phyloP scores from a whole-genome alignment of 2,888 invertebrate genomes.

The Eupeodes luniger region DNA sequence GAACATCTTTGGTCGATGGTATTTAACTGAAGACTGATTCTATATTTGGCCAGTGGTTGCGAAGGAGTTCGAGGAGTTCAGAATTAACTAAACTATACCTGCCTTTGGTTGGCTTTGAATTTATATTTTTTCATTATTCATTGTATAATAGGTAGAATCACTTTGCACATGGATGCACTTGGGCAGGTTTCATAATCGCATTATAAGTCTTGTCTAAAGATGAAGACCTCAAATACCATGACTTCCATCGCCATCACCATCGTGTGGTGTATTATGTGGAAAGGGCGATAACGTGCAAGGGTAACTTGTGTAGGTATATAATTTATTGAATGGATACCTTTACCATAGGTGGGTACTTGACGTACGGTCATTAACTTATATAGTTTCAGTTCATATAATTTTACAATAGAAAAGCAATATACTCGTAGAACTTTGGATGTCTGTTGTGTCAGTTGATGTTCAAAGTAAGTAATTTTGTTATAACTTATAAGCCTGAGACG shows the following conservation, averaged over 20 bases:
- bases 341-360: not conserved
- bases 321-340: constrained; percentile 28
- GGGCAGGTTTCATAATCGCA: constrained; percentile 53
- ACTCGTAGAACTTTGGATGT: not conserved
- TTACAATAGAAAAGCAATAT: not conserved
- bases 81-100: not conserved
- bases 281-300: constrained; percentile 51
- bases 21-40: constrained; percentile 35
- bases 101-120: not conserved
- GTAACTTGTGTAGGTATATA: not conserved
- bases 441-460: not conserved
- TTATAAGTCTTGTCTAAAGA: constrained; percentile 11
- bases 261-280: constrained; percentile 4
- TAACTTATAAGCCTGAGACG: not conserved
- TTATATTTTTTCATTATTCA: not conserved
- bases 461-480: not conserved
- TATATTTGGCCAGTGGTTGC: not conserved
- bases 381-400: not conserved
- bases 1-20: constrained; percentile 51
- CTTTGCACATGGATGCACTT: constrained; percentile 63
- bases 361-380: not conserved
- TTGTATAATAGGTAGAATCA: constrained; percentile 10
- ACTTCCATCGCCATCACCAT: not conserved
- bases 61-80: constrained; percentile 38
- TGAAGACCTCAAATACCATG: constrained; percentile 21